Base-by-base conservation (phyloP, 2,888 invertebrate species). In the Augiades crinisus region DNA sequence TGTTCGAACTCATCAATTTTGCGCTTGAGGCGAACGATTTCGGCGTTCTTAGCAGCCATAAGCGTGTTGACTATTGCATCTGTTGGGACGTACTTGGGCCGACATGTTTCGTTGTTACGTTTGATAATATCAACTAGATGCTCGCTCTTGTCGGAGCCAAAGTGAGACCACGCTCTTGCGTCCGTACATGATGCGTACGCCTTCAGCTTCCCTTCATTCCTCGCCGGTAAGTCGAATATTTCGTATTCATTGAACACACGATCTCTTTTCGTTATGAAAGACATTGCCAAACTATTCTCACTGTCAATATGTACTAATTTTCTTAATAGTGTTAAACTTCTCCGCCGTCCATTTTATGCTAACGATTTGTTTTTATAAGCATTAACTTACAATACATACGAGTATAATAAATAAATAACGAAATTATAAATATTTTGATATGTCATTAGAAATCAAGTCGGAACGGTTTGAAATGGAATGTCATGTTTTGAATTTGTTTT, bases 121-220 rank as follows among this genome's bases (percentile, higher is more conserved):
- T 87, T 90, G 49, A 91, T 87, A 49, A 91, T 67, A 45, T 92
- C 92, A 16, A 92, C 77, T 57, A 92, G 81, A 61, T 92, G 91
- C 67, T 91, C 91, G 34, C 85, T 82, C 60, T 91, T 85, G 51
- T 91, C 91, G 31, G 91, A 84, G 47, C 80, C 75, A 62, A 89
- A 88, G 63, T 89, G 89, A 5, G 90, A 90, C 92, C 92, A 92
- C 1, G 92, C 91, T 52, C 92, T 73, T 4, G 90, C 78, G 67
- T 92, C 92, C 2, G 90, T 91, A 44, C 91, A 90, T 17, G 92
- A 92, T 44, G 81, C 70, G 61, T 91, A 91, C 0, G 82, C 83
- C 70, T 92, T 92, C 40, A 92, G 62, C 60, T 92, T 91, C 22
- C 91, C 90, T 61, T 92, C 92, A 57, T 89, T 89, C 53, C 87